Conservation (phyloP, 2,797 vertebrate species). For the Pempheris klunzingeri region DNA sequence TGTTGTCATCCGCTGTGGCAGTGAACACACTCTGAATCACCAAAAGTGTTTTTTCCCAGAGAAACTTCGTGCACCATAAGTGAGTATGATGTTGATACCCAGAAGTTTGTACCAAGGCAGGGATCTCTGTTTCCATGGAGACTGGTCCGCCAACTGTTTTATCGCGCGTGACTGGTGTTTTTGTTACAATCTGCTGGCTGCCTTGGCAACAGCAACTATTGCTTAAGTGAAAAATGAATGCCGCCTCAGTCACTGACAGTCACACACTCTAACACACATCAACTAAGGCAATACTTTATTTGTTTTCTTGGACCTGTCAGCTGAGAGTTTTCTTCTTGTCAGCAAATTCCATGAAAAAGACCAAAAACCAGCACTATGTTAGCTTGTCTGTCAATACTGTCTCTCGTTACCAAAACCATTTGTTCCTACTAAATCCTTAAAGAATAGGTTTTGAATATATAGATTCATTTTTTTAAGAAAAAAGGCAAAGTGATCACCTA, state of each 20-base stretch:
- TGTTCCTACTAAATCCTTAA: background rate
- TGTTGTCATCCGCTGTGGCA: background rate
- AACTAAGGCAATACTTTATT: background rate
- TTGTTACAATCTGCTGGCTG: slow-evolving; percentile 25
- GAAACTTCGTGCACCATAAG: slow-evolving; percentile 6
- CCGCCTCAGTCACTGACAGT: background rate
- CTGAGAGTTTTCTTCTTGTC: background rate
- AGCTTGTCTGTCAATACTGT: background rate
- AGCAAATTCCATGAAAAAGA: background rate
- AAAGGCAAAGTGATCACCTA: background rate
- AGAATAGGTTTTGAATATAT: background rate
- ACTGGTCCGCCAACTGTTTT: slow-evolving; percentile 45
- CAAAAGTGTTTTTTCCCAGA: slow-evolving; percentile 2
- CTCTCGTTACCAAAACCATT: background rate
- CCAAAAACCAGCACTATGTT: background rate
- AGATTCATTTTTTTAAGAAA: background rate
- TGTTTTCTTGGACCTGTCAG: background rate
- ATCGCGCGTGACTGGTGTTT: slow-evolving; percentile 46
- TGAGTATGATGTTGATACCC: slow-evolving; percentile 10
- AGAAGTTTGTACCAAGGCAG: slow-evolving; percentile 1
- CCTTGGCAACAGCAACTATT: slow-evolving; percentile 32
- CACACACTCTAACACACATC: background rate
- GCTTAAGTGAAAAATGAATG: background rate
- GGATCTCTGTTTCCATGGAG: slow-evolving; percentile 51
- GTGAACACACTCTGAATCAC: slow-evolving; percentile 12